Evolutionary conservation across 2,888 invertebrate species (phyloP).

Genomic region (Schrankia costaestrigalis): DNA sequence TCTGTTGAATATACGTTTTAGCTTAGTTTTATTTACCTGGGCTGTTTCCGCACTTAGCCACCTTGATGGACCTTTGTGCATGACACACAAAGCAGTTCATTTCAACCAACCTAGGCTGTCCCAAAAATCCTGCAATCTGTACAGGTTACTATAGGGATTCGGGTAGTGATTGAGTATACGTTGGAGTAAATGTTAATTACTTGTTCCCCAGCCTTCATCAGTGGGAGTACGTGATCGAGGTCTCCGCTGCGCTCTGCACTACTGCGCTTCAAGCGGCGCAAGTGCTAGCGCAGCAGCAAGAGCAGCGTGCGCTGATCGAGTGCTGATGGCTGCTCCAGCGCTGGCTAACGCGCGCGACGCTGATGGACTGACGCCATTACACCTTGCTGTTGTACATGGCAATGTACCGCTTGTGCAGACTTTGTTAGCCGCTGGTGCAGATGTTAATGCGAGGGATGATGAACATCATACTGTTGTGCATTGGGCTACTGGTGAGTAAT

Average conservation of each 20-base stretch:
- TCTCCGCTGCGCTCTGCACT: slow-evolving; percentile 94
- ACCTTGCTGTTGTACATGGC: slow-evolving; percentile 96
- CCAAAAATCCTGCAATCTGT: too few species aligned
- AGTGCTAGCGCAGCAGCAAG: slow-evolving; percentile 83
- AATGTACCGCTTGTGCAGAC: slow-evolving; percentile 92
- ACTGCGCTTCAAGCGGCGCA: slow-evolving; percentile 92
- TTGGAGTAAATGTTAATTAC: not conserved
- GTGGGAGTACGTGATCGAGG: slow-evolving; percentile 89
- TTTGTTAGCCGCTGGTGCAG: slow-evolving; percentile 92
- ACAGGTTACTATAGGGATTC: too few species aligned
- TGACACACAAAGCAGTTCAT: too few species aligned
- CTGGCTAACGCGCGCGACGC: slow-evolving; percentile 92
- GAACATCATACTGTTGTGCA: slow-evolving; percentile 98
- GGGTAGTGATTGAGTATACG: not conserved
- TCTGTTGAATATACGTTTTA: too few species aligned
- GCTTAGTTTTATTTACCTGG: too few species aligned
- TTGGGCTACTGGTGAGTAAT: slow-evolving; percentile 96
- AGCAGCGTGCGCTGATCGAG: slow-evolving; percentile 93
- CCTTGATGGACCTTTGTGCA: too few species aligned
- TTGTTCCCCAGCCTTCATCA: slow-evolving; percentile 51
- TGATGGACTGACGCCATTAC: slow-evolving; percentile 97
- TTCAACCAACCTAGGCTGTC: too few species aligned
- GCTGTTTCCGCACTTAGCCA: too few species aligned
- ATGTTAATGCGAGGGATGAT: slow-evolving; percentile 93
- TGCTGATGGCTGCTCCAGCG: slow-evolving; percentile 93